A percentile compares a stretch with the other conserved stretches of the same genome.
These are phyloP conservation scores for Dicyrtoma fusca DNA, from an alignment of 2,888 invertebrate genomes.

Conservation along the genomic window DNA sequence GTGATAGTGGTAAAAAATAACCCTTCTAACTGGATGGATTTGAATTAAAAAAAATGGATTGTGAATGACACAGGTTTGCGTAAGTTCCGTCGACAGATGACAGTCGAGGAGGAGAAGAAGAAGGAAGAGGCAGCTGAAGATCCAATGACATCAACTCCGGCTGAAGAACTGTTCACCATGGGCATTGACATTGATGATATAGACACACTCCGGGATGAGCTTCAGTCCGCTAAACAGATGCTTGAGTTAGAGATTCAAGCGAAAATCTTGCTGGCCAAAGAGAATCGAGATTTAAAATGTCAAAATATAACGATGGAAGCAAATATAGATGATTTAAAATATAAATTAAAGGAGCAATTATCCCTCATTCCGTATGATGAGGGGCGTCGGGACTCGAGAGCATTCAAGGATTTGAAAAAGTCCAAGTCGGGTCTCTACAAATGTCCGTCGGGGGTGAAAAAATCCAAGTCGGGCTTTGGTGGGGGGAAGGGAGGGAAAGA, in stretches of 20 bases:
- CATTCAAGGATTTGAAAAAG: constrained; percentile 45
- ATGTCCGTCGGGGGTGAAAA: constrained; percentile 55
- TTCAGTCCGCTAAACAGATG: constrained; percentile 90
- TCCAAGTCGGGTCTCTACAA: constrained; percentile 56
- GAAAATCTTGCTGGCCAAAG: constrained; percentile 80
- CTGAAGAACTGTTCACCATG: constrained; percentile 60
- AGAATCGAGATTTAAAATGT: constrained; percentile 75
- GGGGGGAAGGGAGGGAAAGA: constrained; percentile 40
- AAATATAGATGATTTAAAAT: constrained; percentile 45
- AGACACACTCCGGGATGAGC: constrained; percentile 84
- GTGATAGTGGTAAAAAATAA: too few species aligned
- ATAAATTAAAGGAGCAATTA: constrained; percentile 50
- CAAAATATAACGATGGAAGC: constrained; percentile 56
- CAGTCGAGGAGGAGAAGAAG: constrained; percentile 75
- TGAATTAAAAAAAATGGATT: too few species aligned
- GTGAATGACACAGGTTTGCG: constrained; percentile 67
- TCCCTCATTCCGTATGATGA: constrained; percentile 53
- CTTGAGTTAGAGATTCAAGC: constrained; percentile 82
- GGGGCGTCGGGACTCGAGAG: constrained; percentile 47
- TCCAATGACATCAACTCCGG: constrained; percentile 59
- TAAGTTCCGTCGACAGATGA: constrained; percentile 86
- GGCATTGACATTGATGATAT: constrained; percentile 83
- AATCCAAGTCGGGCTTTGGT: constrained; percentile 52
- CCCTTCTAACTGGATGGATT: too few species aligned
- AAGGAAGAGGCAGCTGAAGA: constrained; percentile 46